Percentiles rank a stretch among this genome's conserved stretches.
These are phyloP conservation scores for Pseudopipra pipra DNA, from an alignment of 2,113 vertebrate genomes.

Conservation along the genomic window DNA sequence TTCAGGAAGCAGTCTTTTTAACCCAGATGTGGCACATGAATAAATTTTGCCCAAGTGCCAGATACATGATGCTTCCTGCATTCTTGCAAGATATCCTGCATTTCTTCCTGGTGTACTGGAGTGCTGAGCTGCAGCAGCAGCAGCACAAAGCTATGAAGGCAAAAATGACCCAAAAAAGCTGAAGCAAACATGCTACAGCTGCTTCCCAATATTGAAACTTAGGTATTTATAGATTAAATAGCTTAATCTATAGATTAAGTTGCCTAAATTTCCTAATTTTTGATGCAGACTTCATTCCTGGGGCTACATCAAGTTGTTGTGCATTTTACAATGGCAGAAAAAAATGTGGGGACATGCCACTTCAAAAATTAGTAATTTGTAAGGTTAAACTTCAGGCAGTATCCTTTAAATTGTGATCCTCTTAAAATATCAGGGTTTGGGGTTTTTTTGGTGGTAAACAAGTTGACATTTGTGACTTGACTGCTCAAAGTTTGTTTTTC, in stretches of 20 bases:
- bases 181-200: not conserved
- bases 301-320: not conserved
- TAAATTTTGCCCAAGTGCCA: not conserved
- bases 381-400: not conserved
- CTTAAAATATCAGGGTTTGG: not conserved
- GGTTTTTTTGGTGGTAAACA: not conserved
- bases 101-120: not conserved
- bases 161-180: not conserved
- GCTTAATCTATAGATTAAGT: not conserved
- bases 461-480: not conserved
- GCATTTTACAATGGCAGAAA: not conserved
- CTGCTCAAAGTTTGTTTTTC: not conserved
- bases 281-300: not conserved
- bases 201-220: not conserved
- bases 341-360: not conserved
- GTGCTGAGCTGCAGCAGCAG: not conserved
- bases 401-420: not conserved
- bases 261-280: not conserved
- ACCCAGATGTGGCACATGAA: not conserved
- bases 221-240: not conserved
- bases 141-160: not conserved
- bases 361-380: not conserved
- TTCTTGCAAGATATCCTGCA: not conserved
- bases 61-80: not conserved
- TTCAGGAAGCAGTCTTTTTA: not conserved